Evolutionary conservation across 2,797 vertebrate species (phyloP).

Genomic region (Austrolebias charrua): DNA sequence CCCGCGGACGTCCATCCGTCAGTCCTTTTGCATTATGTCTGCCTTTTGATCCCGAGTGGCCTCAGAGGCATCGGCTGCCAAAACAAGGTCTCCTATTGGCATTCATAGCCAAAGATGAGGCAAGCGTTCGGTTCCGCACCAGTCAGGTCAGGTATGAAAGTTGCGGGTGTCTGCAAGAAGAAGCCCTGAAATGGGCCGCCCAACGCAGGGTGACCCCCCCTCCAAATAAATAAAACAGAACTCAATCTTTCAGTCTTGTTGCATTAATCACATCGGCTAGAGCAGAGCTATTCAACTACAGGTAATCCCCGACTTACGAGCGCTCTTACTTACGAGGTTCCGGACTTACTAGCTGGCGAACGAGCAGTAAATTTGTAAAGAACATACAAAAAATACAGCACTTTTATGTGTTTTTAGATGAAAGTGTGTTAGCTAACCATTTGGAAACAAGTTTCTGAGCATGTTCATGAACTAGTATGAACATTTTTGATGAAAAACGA

Average conservation of each 20-base stretch:
- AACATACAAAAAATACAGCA: too few species aligned
- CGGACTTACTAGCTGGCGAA: too few species aligned
- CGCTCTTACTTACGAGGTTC: too few species aligned
- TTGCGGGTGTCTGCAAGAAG: conserved; percentile 26
- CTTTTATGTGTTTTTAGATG: too few species aligned
- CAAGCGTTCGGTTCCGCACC: conserved; percentile 53
- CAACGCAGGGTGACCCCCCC: conserved; percentile 61
- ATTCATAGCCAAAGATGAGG: conserved; percentile 70
- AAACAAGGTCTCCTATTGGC: conserved; percentile 79
- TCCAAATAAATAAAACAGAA: conserved; percentile 72
- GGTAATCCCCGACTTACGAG: too few species aligned
- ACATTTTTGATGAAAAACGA: too few species aligned
- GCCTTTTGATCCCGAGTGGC: conserved; percentile 54
- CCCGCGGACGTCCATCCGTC: not conserved
- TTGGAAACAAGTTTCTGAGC: too few species aligned
- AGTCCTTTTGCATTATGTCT: conserved; percentile 45
- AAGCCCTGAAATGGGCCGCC: conserved; percentile 33
- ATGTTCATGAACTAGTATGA: too few species aligned
- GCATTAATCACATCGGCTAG: conserved; percentile 46
- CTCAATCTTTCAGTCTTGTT: conserved; percentile 41
- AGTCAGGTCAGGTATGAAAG: conserved; percentile 62
- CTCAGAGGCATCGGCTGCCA: conserved; percentile 60
- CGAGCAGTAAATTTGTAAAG: too few species aligned
- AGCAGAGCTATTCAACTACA: conserved; percentile 7
- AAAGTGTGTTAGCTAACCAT: too few species aligned